These are phyloP conservation scores for Apotomis turbidana DNA, from an alignment of 2,888 invertebrate genomes.

Conservation along the genomic window DNA sequence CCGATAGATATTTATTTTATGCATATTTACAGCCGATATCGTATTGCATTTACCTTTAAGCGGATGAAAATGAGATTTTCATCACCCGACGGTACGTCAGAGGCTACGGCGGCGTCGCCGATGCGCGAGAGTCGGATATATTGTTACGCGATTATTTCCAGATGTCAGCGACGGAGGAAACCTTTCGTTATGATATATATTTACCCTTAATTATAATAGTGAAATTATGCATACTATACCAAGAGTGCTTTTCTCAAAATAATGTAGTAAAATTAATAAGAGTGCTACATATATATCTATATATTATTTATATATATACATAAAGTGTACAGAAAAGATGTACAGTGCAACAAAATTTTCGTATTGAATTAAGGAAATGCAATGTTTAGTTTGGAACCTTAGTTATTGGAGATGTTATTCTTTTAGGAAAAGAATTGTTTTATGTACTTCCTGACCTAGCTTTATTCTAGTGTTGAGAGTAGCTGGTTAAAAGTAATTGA, in stretches of 20 bases:
- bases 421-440: conserved; percentile 81
- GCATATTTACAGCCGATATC: conserved; percentile 72
- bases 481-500: conserved; percentile 20
- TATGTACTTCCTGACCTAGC: conserved; percentile 66
- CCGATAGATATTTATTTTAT: conserved; percentile 78
- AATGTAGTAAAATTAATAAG: conserved; percentile 67
- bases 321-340: conserved; percentile 54
- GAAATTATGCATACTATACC: conserved; percentile 57
- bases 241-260: conserved; percentile 76
- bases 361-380: conserved; percentile 54
- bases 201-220: conserved; percentile 42
- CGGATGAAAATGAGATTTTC: conserved; percentile 73
- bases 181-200: conserved; percentile 28
- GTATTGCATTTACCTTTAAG: conserved; percentile 74
- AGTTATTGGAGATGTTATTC: conserved; percentile 73
- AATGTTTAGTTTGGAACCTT: conserved; percentile 42
- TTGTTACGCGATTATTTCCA: conserved; percentile 29
- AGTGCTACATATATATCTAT: conserved; percentile 48
- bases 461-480: conserved; percentile 57
- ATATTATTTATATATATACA: conserved; percentile 47
- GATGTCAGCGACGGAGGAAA: conserved; percentile 2
- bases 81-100: conserved; percentile 52
- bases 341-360: conserved; percentile 62
- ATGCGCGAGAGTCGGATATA: conserved; percentile 20
- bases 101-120: conserved; percentile 59